Conservation (phyloP, 2,888 invertebrate genomes). For the Drosophila niveifrons region DNA sequence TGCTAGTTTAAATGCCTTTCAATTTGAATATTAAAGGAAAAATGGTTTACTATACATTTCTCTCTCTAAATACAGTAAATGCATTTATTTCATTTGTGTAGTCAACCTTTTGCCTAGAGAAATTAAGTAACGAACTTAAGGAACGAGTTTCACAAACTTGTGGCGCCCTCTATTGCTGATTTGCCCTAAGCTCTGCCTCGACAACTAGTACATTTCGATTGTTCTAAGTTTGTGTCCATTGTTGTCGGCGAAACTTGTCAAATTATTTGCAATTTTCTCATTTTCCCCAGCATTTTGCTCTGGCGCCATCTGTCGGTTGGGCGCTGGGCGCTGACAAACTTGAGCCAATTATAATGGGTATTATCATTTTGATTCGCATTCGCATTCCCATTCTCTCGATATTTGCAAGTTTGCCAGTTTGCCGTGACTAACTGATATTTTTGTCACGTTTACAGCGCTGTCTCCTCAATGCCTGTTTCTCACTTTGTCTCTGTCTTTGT, state of each 20-base stretch:
- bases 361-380: conserved; percentile 12
- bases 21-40: not conserved
- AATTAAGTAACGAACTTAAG: not conserved
- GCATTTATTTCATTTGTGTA: not conserved
- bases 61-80: too few species aligned
- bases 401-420: conserved; percentile 40
- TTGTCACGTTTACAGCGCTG: conserved; percentile 53
- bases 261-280: conserved; percentile 5
- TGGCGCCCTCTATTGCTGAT: not conserved
- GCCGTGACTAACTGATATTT: conserved; percentile 48
- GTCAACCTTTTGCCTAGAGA: not conserved
- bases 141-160: too few species aligned
- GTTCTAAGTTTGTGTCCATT: conserved; percentile 10
- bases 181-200: not conserved
- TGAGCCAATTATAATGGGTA: conserved; percentile 35
- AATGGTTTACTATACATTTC: too few species aligned
- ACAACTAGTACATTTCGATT: not conserved
- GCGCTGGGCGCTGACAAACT: conserved; percentile 10
- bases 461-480: not conserved
- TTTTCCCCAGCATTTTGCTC: not conserved
- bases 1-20: not conserved
- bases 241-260: conserved; percentile 10
- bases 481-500: not conserved
- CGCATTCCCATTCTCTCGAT: conserved; percentile 11
- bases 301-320: conserved; percentile 20